Conservation (phyloP, 2,113 vertebrate species). For the Morone saxatilis region DNA sequence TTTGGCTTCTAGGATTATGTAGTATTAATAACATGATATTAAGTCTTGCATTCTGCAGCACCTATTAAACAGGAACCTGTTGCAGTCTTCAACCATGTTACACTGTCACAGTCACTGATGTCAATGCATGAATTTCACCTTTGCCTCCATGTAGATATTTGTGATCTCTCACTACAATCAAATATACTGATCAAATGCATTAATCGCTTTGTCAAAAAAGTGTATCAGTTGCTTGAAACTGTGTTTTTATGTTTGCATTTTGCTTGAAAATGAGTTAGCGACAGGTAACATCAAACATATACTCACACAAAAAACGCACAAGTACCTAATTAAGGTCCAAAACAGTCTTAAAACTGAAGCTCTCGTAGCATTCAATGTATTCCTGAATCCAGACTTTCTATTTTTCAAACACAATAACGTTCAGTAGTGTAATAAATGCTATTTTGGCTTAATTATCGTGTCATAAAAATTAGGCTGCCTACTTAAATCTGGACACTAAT, state of each 20-base stretch:
- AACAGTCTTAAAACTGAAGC: background rate
- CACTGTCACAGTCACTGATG: background rate
- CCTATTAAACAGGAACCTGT: background rate
- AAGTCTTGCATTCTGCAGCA: background rate
- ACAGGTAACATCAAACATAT: background rate
- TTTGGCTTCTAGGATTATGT: background rate
- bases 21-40: background rate
- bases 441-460: slow-evolving; percentile 32
- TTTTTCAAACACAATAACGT: background rate
- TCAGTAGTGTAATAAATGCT: background rate
- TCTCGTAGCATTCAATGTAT: no score
- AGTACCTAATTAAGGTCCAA: no score
- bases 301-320: background rate
- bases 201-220: background rate
- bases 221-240: background rate
- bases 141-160: background rate
- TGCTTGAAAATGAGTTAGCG: background rate
- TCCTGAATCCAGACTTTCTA: background rate
- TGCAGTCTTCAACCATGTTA: background rate
- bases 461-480: slow-evolving; percentile 15
- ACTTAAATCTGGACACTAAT: slow-evolving; percentile 42
- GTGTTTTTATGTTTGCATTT: background rate
- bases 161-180: background rate
- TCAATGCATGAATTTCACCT: background rate
- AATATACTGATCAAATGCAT: background rate